Conservation (phyloP, 2,888 invertebrate genomes). For the Dicycla oo region DNA sequence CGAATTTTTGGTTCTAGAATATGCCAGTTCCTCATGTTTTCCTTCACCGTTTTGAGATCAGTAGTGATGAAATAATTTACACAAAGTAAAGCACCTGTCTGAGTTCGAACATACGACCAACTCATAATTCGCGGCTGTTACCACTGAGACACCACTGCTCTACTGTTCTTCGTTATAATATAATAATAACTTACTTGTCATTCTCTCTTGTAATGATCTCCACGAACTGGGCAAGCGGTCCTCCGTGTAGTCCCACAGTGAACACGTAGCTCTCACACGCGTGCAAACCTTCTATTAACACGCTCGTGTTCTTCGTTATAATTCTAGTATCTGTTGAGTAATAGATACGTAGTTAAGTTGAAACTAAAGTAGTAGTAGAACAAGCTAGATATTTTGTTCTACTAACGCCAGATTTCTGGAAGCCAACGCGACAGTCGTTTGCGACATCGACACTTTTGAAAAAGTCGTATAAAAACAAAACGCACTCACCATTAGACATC, state of each 20-base stretch:
- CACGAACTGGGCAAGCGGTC: constrained; percentile 90
- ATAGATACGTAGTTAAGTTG: not conserved
- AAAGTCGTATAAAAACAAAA: not conserved
- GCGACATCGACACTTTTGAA: no score
- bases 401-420: not conserved
- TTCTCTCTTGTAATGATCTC: constrained; percentile 92
- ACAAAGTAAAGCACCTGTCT: no score
- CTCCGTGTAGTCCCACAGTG: constrained; percentile 92
- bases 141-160: no score
- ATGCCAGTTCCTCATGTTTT: no score
- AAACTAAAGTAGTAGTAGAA: not conserved
- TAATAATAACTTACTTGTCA: constrained; percentile 74
- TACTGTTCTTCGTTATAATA: no score
- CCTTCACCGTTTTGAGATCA: no score
- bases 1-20: no score
- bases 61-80: no score
- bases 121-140: no score
- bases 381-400: no score
- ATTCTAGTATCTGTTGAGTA: constrained; percentile 74
- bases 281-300: constrained; percentile 91
- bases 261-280: constrained; percentile 94
- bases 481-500: constrained; percentile 89
- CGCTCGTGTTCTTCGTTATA: constrained; percentile 84
- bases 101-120: no score
- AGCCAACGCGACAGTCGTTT: no score